These are phyloP conservation scores for Chloromyia formosa DNA, from an alignment of 2,888 invertebrate genomes.

Conservation along the genomic window DNA sequence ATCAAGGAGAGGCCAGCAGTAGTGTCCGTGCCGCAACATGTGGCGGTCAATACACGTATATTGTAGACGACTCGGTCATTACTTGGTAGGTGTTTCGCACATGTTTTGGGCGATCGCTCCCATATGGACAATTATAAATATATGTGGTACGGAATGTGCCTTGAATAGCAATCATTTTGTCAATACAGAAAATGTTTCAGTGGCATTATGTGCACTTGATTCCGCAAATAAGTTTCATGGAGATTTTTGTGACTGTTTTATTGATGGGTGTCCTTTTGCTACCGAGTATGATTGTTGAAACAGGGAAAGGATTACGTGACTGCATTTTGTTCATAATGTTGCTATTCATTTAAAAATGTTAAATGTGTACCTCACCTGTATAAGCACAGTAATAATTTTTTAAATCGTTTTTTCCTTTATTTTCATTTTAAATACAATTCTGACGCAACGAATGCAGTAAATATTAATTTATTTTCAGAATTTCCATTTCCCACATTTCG, in stretches of 20 bases:
- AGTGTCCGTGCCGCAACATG: slow-evolving; percentile 45
- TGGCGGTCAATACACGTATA: slow-evolving; percentile 43
- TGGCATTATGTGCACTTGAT: neutral
- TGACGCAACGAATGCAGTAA: no score
- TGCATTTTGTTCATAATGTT: no score
- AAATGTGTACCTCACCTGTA: no score
- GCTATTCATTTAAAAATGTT: no score
- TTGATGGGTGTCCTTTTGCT: no score
- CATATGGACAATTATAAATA: slow-evolving; percentile 26
- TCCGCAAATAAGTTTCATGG: neutral
- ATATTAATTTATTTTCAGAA: no score
- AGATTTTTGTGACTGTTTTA: neutral
- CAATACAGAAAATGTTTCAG: neutral
- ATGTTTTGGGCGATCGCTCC: slow-evolving; percentile 28
- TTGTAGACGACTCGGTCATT: slow-evolving; percentile 38
- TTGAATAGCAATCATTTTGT: neutral
- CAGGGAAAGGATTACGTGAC: no score
- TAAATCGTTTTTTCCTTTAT: no score
- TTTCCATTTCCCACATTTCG: no score
- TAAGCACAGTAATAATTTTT: no score
- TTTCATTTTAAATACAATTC: no score
- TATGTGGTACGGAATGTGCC: neutral
- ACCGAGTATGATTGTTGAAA: no score
- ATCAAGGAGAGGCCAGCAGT: neutral
- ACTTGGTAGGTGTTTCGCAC: slow-evolving; percentile 40